Conservation (phyloP, 37 sponge, comb jelly and placozoan species). For the Chondrilla cf. caribensis region DNA sequence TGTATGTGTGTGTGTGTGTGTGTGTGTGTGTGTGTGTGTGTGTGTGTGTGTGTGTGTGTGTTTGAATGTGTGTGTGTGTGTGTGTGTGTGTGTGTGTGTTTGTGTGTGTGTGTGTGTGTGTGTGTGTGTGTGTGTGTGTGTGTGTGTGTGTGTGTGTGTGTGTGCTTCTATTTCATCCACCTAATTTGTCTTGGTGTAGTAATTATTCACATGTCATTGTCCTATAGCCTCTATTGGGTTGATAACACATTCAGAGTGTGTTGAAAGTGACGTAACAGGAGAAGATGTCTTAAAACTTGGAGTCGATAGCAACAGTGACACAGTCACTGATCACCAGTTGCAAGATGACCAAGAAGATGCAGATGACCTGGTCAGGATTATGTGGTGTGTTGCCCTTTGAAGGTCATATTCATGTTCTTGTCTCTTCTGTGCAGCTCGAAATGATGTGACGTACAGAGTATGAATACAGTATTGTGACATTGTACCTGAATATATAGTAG, state of each 20-base stretch:
- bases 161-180: too few relatives aligned
- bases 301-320: neutral
- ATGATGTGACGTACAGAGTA: constrained; percentile 75
- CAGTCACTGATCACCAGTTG: neutral
- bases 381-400: too few relatives aligned
- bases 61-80: neutral
- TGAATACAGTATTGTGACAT: too few relatives aligned
- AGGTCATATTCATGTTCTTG: neutral
- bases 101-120: too few relatives aligned
- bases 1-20: neutral
- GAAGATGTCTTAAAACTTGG: constrained; percentile 41
- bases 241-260: constrained; percentile 34
- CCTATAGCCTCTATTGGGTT: neutral
- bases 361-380: constrained; percentile 67
- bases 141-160: too few relatives aligned
- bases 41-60: neutral
- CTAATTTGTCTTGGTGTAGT: too few relatives aligned
- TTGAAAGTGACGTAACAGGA: constrained; percentile 32
- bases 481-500: too few relatives aligned
- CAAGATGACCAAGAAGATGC: constrained; percentile 51
- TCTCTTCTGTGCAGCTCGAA: constrained; percentile 44
- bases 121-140: too few relatives aligned
- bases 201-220: too few relatives aligned
- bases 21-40: constrained; percentile 5
- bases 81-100: neutral